Evolutionary conservation across 2,888 invertebrate species (phyloP), one percentile per base, ranked within the genome.

Genomic region (Abrostola triplasia): DNA sequence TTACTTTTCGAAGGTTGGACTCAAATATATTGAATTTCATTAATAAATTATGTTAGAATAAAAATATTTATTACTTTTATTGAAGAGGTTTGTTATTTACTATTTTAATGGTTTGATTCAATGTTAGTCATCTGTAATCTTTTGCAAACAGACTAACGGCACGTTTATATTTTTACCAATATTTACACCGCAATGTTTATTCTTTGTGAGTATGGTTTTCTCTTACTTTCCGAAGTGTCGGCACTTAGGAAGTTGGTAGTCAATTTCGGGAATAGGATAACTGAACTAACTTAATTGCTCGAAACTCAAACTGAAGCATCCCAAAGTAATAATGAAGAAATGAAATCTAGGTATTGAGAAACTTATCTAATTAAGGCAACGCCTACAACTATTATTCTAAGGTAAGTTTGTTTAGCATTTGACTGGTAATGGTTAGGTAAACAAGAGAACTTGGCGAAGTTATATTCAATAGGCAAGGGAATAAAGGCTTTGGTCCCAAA

Each of bases 391-490:
- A 70, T 68, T 74, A 77, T 79, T 77, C 52, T 58, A 55, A 56
- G 53, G 42, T 41, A 66, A 62, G 68, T 76, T 80, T 73, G 67
- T 73, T 76, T 64, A 74, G 62, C 59, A 73, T 73, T 70, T 60
- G 67, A 60, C 64, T 59, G 42, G 64, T 64, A 79, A 76, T 71
- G 59, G 73, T 70, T 56, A 69, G 68, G 61, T 69, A 80, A 82
- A 85, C 79, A 84, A 76, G 72, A 70, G 69, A 74, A 77, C 76
- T 72, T 74, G 67, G 75, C 42, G 59, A 75, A 77, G 81, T 83
- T 81, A 78, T 82, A 84, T 85, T 86, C 83, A 86, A 88, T 88
- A 81, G 84, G 73, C 72, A 61, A 64, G 64, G 63, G 80, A 81
- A 84, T 84, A 86, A 85, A 86, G 79, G 70, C 70, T 75, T 64